A percentile compares a stretch with the other conserved stretches of the same genome.
Conservation (phyloP, 2,888 invertebrate species). For the Bimastos eiseni region DNA sequence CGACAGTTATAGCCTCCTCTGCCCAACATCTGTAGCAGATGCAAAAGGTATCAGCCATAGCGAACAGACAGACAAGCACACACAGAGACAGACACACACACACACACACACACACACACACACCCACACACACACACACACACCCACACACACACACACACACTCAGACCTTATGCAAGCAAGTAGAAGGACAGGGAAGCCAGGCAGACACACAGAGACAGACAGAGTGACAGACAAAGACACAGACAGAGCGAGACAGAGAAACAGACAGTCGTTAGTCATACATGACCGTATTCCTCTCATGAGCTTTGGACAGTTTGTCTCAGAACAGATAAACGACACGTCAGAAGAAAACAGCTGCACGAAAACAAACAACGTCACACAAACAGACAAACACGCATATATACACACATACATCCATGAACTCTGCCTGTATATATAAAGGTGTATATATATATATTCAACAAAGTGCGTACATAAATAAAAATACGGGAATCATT, state of each 20-base stretch:
- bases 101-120: no score
- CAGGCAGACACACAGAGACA: no score
- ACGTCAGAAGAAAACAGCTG: constrained; percentile 13
- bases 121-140: no score
- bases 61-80: neutral
- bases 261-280: neutral
- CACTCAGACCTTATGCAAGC: no score
- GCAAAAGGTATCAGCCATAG: neutral
- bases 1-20: neutral
- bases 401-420: neutral
- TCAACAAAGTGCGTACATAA: no score
- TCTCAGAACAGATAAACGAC: neutral
- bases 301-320: neutral
- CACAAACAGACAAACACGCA: neutral
- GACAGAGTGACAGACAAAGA: neutral
- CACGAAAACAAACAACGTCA: neutral
- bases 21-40: neutral
- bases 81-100: no score
- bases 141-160: no score
- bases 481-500: no score
- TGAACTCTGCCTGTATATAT: no score
- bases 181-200: no score
- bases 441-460: no score
- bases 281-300: neutral
- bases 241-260: neutral